A percentile compares a stretch with the other conserved stretches of the same genome.
phyloP scores from a whole-genome alignment of 2,113 vertebrate species.

The Lonchura striata region DNA sequence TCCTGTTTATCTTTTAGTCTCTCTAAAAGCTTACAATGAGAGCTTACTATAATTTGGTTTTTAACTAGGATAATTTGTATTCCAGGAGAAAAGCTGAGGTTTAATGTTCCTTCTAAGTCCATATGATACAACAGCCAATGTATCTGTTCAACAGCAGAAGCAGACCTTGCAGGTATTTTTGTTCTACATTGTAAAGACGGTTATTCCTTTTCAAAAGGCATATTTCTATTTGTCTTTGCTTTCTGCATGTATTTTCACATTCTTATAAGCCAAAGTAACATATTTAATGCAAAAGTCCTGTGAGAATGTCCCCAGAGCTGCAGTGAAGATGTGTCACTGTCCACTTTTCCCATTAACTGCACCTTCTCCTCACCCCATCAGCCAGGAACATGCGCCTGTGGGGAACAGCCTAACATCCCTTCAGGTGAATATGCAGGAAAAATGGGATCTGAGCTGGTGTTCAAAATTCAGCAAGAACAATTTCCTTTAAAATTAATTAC shows the following conservation, averaged over 20 bases:
- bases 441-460: not conserved
- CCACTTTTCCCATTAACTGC: not conserved
- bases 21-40: not conserved
- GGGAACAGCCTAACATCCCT: not conserved
- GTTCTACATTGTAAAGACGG: not conserved
- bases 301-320: not conserved
- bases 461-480: slow-evolving; percentile 13
- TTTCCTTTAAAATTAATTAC: slow-evolving; percentile 57
- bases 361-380: not conserved
- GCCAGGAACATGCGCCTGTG: not conserved
- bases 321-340: not conserved
- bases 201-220: not conserved
- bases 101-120: not conserved
- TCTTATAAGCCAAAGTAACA: not conserved
- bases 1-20: not conserved
- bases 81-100: not conserved
- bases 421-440: not conserved
- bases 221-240: not conserved
- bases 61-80: not conserved
- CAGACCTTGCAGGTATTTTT: not conserved
- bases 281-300: not conserved
- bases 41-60: not conserved
- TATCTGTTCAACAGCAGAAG: not conserved
- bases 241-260: not conserved
- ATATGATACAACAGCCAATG: not conserved